These are phyloP conservation scores for Eilema caniola DNA, from an alignment of 2,888 invertebrate species.

Conservation along the genomic window DNA sequence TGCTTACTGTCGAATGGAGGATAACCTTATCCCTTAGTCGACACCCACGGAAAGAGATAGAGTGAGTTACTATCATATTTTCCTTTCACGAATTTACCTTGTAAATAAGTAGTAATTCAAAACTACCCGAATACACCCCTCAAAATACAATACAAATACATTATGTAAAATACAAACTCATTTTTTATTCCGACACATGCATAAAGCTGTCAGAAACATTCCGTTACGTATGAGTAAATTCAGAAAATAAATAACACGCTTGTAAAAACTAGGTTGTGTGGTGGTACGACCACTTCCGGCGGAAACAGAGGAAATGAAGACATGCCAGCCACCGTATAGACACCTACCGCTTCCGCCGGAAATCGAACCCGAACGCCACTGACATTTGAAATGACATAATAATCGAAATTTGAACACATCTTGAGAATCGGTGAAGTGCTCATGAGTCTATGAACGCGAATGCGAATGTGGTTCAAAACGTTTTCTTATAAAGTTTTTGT, in stretches of 20 bases:
- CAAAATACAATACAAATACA: not conserved
- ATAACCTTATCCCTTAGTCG: too few relatives aligned
- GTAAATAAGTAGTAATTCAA: too few relatives aligned
- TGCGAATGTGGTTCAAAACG: not conserved
- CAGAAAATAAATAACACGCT: conserved; percentile 28
- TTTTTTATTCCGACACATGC: not conserved
- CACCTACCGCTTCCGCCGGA: conserved; percentile 48
- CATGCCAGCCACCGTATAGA: conserved; percentile 43
- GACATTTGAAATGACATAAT: conserved; percentile 33
- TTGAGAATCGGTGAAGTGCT: not conserved
- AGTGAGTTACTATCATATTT: too few relatives aligned
- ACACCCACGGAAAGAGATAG: too few relatives aligned
- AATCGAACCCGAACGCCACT: conserved; percentile 40
- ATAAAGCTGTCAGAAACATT: not conserved
- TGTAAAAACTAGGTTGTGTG: conserved; percentile 42
- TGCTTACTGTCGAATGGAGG: too few relatives aligned
- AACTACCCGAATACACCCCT: not conserved
- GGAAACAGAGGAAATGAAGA: conserved; percentile 58
- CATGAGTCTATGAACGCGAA: not conserved
- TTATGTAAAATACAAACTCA: not conserved
- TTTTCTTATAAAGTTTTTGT: not conserved
- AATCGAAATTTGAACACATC: conserved; percentile 17
- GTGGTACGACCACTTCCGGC: conserved; percentile 37
- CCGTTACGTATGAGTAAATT: not conserved
- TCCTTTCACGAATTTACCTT: too few relatives aligned